A percentile compares a stretch with the other conserved stretches of the same genome.
Evolutionary conservation across 2,888 invertebrate species (phyloP).

Genomic region (Cloeon dipterum): DNA sequence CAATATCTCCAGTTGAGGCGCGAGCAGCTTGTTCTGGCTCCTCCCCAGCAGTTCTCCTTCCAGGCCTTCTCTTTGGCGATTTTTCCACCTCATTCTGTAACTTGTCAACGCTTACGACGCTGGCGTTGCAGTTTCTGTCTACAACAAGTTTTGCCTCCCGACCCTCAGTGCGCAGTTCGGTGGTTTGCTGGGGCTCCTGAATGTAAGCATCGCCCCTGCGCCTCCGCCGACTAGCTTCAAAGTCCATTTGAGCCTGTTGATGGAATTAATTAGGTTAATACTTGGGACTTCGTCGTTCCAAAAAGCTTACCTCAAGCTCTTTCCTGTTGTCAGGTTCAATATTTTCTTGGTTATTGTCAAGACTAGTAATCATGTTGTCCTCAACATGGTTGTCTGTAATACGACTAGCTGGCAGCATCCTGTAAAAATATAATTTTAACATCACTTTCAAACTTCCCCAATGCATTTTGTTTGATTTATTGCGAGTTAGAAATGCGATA

Average conservation of each 20-base stretch:
- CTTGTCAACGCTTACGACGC: slow-evolving; percentile 18
- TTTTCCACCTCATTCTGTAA: slow-evolving; percentile 19
- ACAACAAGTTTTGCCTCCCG: slow-evolving; percentile 11
- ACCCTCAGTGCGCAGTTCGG: not conserved
- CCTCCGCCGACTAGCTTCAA: slow-evolving; percentile 28
- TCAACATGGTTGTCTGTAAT: slow-evolving; percentile 22
- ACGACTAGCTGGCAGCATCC: slow-evolving; percentile 3
- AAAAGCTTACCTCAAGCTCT: slow-evolving; percentile 23
- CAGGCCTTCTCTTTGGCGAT: slow-evolving; percentile 11
- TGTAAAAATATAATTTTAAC: no score
- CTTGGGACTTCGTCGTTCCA: slow-evolving; percentile 12
- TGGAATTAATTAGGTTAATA: no score
- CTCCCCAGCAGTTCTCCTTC: slow-evolving; percentile 6
- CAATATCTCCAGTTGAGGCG: not conserved
- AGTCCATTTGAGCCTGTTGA: slow-evolving; percentile 33
- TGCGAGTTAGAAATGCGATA: no score
- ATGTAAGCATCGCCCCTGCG: slow-evolving; percentile 7
- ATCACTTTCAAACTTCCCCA: no score
- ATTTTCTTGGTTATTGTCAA: slow-evolving; percentile 40
- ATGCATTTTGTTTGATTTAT: no score
- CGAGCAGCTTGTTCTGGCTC: slow-evolving; percentile 3
- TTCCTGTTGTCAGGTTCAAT: slow-evolving; percentile 39
- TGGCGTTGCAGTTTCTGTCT: slow-evolving; percentile 48
- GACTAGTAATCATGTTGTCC: slow-evolving; percentile 15
- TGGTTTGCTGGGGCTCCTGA: not conserved